Base-by-base conservation (phyloP, 2,888 invertebrate genomes). In the Empis livida region DNA sequence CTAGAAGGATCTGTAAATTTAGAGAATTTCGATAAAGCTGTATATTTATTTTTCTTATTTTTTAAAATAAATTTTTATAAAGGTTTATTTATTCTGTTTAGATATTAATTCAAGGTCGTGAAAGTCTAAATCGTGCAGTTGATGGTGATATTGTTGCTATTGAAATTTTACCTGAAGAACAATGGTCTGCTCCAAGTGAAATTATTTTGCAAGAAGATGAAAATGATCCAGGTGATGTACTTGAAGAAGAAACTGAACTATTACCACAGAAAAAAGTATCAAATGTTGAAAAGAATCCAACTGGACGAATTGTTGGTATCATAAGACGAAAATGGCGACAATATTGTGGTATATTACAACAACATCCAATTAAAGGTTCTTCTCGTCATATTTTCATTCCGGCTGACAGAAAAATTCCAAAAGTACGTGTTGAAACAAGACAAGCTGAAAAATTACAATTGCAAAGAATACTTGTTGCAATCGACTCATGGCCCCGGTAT, bases 251-350 rank as follows among this genome's bases (percentile, higher is more conserved):
- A 57, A 78, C 77, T 46, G 64, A 73, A 1, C 54, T 63, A 43
- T 49, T 71, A 2, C 57, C 67, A 11, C 59, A 57, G 5, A 64
- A 66, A 35, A 27, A 59, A 51, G 1, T 59, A 57, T 30, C 57
- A 49, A 54, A 56, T 44, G 63, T 68, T 44, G 67, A 76, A 56
- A 71, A 59, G 43, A 58, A 57, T 4, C 82, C 86, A 2, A 89
- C 89, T 1, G 91, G 85, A 0, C 72, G 73, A 55, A 77, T 94
- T 46, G 93, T 99, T n/a, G 96, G 95, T 2, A 92, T 99, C 52
- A 88, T 99, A 49, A 79, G 89, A 53, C 77, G 97, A 48, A 97
- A 96, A 64, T 96, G 97, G 95, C 74, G 95, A 38, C 96, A 95
- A 63, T 97, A 96, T 68, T 99, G 97, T 71, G 99, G 99, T 13